phyloP scores from a whole-genome alignment of 2,797 vertebrate species.

The Malacoraja senta region DNA sequence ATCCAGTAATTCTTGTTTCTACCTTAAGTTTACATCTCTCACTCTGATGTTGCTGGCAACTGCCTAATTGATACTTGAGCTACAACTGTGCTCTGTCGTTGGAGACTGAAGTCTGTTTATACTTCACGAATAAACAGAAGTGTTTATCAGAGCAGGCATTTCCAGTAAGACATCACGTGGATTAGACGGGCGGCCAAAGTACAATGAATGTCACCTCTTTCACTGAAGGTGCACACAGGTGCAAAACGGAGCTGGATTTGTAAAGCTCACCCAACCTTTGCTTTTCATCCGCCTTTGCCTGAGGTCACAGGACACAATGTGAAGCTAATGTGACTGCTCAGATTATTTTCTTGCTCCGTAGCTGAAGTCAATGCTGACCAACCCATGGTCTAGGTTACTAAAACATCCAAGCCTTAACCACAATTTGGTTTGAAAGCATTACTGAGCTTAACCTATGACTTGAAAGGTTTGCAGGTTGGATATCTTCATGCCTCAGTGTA shows the following conservation, averaged over 20 bases:
- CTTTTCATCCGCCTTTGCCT: neutral
- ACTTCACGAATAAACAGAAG: neutral
- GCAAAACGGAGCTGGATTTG: neutral
- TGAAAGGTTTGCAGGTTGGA: neutral
- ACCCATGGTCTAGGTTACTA: neutral
- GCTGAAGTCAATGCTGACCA: neutral
- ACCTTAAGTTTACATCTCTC: neutral
- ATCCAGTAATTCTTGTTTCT: no score
- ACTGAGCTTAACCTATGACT: neutral
- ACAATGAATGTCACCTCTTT: neutral
- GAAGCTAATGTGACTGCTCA: neutral
- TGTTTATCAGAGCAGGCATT: no score
- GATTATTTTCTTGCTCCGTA: neutral
- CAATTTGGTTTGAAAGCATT: neutral
- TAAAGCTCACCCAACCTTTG: neutral
- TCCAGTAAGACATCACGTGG: neutral
- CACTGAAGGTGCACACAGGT: neutral
- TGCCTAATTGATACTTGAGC: neutral
- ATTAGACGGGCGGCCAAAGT: neutral
- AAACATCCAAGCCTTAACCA: neutral
- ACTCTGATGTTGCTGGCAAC: neutral
- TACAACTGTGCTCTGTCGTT: neutral
- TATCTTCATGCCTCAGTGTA: neutral
- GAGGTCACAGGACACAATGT: neutral
- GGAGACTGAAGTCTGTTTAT: neutral